Evolutionary conservation across 1,140 invertebrate genomes (phyloP), one percentile per base, ranked within the genome.

Genomic region (Tetragonula clypearis): DNA sequence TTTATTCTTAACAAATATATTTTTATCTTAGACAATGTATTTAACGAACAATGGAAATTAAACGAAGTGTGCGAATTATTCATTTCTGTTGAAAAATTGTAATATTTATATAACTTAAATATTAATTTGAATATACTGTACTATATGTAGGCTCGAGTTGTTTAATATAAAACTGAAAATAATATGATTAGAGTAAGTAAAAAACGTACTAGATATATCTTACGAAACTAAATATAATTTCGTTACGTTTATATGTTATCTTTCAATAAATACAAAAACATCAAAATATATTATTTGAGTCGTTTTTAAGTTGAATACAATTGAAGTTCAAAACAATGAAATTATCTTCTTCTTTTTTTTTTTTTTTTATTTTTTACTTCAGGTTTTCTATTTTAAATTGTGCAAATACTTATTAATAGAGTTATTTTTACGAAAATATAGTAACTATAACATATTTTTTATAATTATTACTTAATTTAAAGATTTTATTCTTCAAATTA

Each of bases 241-340:
- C 41, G 23, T 62, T 84, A 72, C 6, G 79, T 71, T 41, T 58
- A 68, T 56, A 84, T 26, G n/a, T 49, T 62, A 15, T 17, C n/a
- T 65, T 69, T 72, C 69, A 84, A 79, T 84, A 84, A 84, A 84
- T 84, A 83, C 21, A 65, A 84, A 79, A 41, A n/a, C 60, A n/a
- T 83, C 21, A 2, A 30, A 21, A 19, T 75, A 65, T 19, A 58
- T 62, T 23, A 60, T 78, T 71, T 23, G 26, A 62, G 49, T 58
- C 9, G 65, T 76, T 66, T 83, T n/a, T 17, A 69, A 77, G 49
- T 30, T 11, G 15, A 55, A 60, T 55, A 66, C n/a, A n/a, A n/a
- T n/a, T n/a, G n/a, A n/a, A 26, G 49, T 30, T 30, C 53, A 60
- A 71, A 56, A 30, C 49, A 49, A 49, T 23, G 15, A 12, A 55